These are phyloP conservation scores for Caenorhabditis sinica DNA, from an alignment of 2,888 invertebrate species.

Conservation along the genomic window DNA sequence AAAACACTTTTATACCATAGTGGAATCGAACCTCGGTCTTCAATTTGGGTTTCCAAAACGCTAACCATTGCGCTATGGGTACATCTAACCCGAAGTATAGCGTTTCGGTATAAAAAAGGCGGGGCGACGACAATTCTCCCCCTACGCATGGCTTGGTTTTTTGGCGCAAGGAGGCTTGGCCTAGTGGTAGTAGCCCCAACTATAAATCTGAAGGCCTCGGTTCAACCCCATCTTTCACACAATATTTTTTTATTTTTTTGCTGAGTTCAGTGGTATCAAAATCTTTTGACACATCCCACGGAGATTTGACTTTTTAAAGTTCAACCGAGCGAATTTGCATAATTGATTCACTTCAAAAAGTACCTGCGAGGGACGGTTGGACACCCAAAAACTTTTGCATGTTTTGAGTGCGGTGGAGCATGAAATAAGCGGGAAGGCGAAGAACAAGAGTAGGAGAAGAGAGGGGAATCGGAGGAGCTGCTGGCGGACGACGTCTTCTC, in stretches of 20 bases:
- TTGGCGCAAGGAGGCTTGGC: background rate
- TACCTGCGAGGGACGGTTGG: constrained; percentile 71
- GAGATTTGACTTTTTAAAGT: background rate
- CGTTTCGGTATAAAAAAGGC: too few relatives aligned
- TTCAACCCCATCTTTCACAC: background rate
- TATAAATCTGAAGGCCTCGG: background rate
- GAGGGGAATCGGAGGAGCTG: background rate
- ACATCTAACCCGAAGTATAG: background rate
- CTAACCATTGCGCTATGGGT: background rate
- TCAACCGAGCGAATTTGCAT: constrained; percentile 11
- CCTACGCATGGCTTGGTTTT: too few relatives aligned
- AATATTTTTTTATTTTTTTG: background rate
- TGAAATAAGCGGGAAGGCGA: constrained; percentile 42
- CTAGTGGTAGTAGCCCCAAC: background rate
- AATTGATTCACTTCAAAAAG: background rate
- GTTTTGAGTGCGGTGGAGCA: constrained; percentile 44
- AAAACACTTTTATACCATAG: background rate
- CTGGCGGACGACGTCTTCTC: constrained; percentile 23
- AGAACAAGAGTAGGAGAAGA: constrained; percentile 19
- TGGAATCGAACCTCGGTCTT: background rate
- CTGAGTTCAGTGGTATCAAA: background rate
- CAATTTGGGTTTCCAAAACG: background rate
- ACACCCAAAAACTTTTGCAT: constrained; percentile 70
- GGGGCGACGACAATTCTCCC: too few relatives aligned
- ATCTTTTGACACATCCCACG: background rate